Evolutionary conservation across 2,888 invertebrate genomes (phyloP), one percentile per base, ranked within the genome.

Genomic region (Drepanosiphum platanoidis): DNA sequence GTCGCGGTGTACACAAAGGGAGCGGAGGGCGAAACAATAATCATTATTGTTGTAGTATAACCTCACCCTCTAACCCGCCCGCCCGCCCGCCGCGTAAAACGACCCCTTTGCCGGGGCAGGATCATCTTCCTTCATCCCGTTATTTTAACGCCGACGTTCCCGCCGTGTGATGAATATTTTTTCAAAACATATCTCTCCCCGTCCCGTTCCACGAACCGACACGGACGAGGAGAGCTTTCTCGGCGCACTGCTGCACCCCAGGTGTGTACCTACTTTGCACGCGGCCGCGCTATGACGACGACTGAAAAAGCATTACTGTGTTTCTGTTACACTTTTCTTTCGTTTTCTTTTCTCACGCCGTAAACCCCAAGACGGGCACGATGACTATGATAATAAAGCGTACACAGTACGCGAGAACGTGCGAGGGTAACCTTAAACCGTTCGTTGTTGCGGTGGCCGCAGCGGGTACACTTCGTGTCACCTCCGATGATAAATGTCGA

Each of bases 91-190:
- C n/a, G 61, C 27, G 77, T 80, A 84, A 84, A 84, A 77, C 84
- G 84, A 84, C 84, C 84, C 83, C 68, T 84, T 84, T 58, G 68
- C 66, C 52, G 30, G 39, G n/a, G n/a, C n/a, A n/a, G 83, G 84
- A 84, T 84, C 84, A 84, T 84, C 84, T 84, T 84, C 84, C 84
- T 75, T 84, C 84, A 68, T 84, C 84, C 84, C 52, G 84, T 77
- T 84, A 84, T 84, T 84, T 77, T 77, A 77, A 77, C 84, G 77
- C 84, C 77, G n/a, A 68, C 68, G 84, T 68, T 77, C 68, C 75
- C 46, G 46, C 66, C 84, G 58, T 1, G 15, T 66, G 64, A 83
- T 83, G 72, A 75, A 83, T 83, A 75, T 82, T 82, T 72, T 72
- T 82, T 82, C 72, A 27, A 46, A 75, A 66, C 83, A 75, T 66